A percentile compares a stretch with the other conserved stretches of the same genome.
These are phyloP conservation scores for Drosophila neocordata DNA, from an alignment of 1,140 invertebrate genomes.

Conservation along the genomic window DNA sequence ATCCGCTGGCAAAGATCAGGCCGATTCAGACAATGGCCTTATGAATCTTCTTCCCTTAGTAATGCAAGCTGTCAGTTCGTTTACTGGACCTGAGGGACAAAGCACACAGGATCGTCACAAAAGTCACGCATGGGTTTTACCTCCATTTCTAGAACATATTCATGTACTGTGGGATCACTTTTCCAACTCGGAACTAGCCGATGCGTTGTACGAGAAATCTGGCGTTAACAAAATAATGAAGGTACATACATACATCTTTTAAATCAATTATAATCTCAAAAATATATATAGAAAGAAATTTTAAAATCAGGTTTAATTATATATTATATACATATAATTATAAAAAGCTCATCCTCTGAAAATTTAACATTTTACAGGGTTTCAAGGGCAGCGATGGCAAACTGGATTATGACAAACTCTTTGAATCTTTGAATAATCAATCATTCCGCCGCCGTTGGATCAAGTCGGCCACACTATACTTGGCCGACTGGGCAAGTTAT, in stretches of 20 bases:
- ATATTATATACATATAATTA: too few species aligned
- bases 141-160: conserved; percentile 88
- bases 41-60: conserved; percentile 87
- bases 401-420: conserved; percentile 88
- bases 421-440: conserved; percentile 90
- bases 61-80: conserved; percentile 85
- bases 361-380: conserved; percentile 49
- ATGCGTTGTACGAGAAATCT: conserved; percentile 88
- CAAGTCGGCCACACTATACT: conserved; percentile 87
- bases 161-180: conserved; percentile 91
- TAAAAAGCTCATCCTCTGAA: too few species aligned
- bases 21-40: conserved; percentile 83
- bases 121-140: conserved; percentile 88
- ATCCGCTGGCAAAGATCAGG: conserved; percentile 38
- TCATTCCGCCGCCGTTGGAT: conserved; percentile 90
- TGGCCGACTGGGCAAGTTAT: conserved; percentile 89
- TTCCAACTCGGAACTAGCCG: conserved; percentile 89
- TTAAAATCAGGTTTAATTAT: too few species aligned
- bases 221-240: conserved; percentile 87
- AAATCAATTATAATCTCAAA: too few species aligned
- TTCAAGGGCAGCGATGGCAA: conserved; percentile 87
- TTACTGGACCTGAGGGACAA: conserved; percentile 84
- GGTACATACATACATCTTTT: too few species aligned
- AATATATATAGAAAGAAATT: too few species aligned
- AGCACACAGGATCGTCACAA: conserved; percentile 86